Evolutionary conservation across 2,797 vertebrate species (phyloP), one percentile per base, ranked within the genome.

Genomic region (Mergus octosetaceus): DNA sequence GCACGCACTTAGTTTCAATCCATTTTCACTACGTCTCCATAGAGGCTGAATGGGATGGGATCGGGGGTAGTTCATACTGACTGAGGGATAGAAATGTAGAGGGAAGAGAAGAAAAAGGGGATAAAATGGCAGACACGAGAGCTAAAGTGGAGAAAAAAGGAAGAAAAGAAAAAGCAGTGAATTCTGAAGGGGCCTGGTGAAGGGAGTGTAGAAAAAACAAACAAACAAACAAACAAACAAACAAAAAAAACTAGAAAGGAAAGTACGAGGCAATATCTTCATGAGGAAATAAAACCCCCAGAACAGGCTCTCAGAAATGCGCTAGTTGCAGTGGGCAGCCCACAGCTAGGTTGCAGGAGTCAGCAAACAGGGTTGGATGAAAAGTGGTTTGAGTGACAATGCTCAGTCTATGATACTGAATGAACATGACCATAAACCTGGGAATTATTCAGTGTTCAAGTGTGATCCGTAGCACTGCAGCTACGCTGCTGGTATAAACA

Each of bases 401-500:
- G 24, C 20, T 51, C 72, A 24, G 20, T 74, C 58, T 85, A 15
- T 47, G 49, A 49, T 70, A 69, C 32, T 75, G 66, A 71, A 77
- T 36, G 61, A 88, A 68, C 49, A 71, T 11, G 43, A n/a, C 27
- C 68, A 61, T 79, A 80, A 91, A 78, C 39, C 47, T 76, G 53
- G 58, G 70, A 92, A 87, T 78, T 66, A 75, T 24, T 93, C 78
- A 75, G 38, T 70, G 58, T 53, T 93, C 72, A 80, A 43, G 21
- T 2, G 13, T 13, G 53, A 93, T 85, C 86, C 78, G 51, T 80
- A 3, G 7, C 58, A 61, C 25, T 84, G 81, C 30, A 80, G 85
- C 86, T 85, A 83, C 53, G 16, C 38, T 78, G 60, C 32, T 85
- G 81, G 51, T 83, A 80, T 89, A 92, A 96, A 92, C 86, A 95